Evolutionary conservation across 2,888 invertebrate genomes (phyloP).

Genomic region (Sinotaia quadrata): DNA sequence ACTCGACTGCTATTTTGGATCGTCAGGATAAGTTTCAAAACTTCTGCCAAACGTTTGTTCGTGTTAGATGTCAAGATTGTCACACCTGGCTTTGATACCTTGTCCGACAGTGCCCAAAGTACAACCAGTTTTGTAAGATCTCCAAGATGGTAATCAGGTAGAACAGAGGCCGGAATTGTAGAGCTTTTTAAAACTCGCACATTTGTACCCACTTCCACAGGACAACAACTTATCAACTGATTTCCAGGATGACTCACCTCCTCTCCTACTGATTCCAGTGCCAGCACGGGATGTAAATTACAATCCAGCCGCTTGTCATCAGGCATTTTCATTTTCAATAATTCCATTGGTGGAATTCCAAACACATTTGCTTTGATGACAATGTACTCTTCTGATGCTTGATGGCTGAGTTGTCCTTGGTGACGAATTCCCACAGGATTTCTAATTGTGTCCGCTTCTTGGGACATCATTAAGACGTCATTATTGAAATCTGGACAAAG

Average conservation of each 20-base stretch:
- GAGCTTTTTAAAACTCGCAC: slow-evolving; percentile 14
- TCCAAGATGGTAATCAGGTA: slow-evolving; percentile 27
- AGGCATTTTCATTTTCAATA: slow-evolving; percentile 20
- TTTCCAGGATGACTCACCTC: neutral
- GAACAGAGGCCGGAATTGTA: slow-evolving; percentile 1
- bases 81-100: neutral
- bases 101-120: slow-evolving; percentile 17
- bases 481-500: slow-evolving; percentile 17
- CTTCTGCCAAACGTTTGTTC: slow-evolving; percentile 1
- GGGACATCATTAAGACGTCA: slow-evolving; percentile 8
- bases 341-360: neutral
- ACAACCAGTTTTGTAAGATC: slow-evolving; percentile 31
- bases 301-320: slow-evolving; percentile 13
- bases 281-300: slow-evolving; percentile 21
- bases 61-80: slow-evolving; percentile 23
- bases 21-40: slow-evolving; percentile 8
- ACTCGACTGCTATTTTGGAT: neutral
- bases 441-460: neutral
- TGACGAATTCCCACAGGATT: neutral
- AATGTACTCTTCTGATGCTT: neutral
- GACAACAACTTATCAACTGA: slow-evolving; percentile 21
- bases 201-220: slow-evolving; percentile 11
- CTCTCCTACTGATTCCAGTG: slow-evolving; percentile 19
- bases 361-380: slow-evolving; percentile 8
- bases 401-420: neutral